Percentiles rank a stretch among this genome's conserved stretches.
Evolutionary conservation across 2,888 invertebrate species (phyloP).

Genomic region (Parapristionchus giblindavisi): DNA sequence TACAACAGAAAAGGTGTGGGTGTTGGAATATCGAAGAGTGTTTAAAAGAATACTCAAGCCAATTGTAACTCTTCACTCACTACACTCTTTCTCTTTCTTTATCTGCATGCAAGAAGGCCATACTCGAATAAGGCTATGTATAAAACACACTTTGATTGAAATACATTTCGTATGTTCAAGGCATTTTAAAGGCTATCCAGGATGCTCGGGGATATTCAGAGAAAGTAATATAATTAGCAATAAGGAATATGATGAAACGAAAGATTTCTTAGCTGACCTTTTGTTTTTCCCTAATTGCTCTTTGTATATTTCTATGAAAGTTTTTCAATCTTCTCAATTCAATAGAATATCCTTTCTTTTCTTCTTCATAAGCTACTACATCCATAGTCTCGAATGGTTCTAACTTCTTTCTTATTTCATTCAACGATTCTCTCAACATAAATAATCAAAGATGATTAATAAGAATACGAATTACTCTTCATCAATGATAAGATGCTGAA

Average conservation of each 20-base stretch:
- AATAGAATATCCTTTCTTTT: conserved; percentile 20
- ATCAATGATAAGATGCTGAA: neutral
- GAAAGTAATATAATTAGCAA: neutral
- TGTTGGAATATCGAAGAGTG: too few species aligned
- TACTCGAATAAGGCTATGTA: too few species aligned
- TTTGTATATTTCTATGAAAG: conserved; percentile 25
- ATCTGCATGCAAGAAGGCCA: too few species aligned
- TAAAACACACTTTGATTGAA: neutral
- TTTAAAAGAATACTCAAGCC: too few species aligned
- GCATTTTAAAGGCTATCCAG: neutral
- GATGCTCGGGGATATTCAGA: neutral
- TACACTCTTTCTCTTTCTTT: too few species aligned
- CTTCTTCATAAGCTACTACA: conserved; percentile 27
- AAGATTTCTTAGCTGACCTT: conserved; percentile 20
- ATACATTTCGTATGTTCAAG: neutral
- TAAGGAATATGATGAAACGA: neutral
- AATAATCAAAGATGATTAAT: neutral
- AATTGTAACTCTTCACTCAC: too few species aligned
- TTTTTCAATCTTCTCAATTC: conserved; percentile 30
- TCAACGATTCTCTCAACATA: neutral
- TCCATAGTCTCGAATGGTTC: conserved; percentile 28
- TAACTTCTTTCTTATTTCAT: conserved; percentile 17
- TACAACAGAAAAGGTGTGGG: too few species aligned
- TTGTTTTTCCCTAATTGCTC: conserved; percentile 30
- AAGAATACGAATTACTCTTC: neutral